Base-by-base conservation (phyloP, 1,140 invertebrate genomes). In the Zeugodacus cucurbitae region DNA sequence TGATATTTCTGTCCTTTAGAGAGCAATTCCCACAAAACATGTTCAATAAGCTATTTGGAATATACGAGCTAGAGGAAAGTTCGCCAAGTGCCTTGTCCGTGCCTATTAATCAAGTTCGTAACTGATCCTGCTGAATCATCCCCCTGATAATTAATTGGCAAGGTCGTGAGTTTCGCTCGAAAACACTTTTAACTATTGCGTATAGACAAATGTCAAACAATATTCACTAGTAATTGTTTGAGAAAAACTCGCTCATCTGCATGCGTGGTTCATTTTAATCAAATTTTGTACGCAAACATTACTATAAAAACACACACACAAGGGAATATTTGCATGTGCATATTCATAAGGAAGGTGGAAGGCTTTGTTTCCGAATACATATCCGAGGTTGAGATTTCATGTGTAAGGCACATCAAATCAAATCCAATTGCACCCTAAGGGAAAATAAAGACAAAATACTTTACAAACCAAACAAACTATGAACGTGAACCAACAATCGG, bases 211-310 rank as follows among this genome's bases (percentile, higher is more conserved):
- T 54, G 17, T 0, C 17, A 17, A 17, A 54, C 14, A 20, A n/a
- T n/a, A n/a, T n/a, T n/a, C 17, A 20, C 6, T 41, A 17, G 2
- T 22, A 8, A 11, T 32, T 26, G 17, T 54, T 54, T 54, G 34
- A 22, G 34, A 1, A 74, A 74, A 74, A 41, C 34, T n/a, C 41
- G 8, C 32, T 70, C 67, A 41, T 41, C 41, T 74, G 17, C 67
- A n/a, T 74, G 67, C 67, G 67, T 41, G 41, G 67, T 34, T 74
- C 67, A 74, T 74, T 74, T 74, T 74, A 74, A 41, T 74, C 67
- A 74, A 74, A 74, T 74, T 74, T 74, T 6, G 34, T 74, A 22
- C 17, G 41, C 22, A 74, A 74, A 41, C 20, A 74, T 62, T 26
- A 62, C 10, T 11, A n/a, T 11, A n/a, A 62, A 62, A 1, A 17